phyloP scores from a whole-genome alignment of 2,797 vertebrate genomes.

The Acipenser transmontanus region DNA sequence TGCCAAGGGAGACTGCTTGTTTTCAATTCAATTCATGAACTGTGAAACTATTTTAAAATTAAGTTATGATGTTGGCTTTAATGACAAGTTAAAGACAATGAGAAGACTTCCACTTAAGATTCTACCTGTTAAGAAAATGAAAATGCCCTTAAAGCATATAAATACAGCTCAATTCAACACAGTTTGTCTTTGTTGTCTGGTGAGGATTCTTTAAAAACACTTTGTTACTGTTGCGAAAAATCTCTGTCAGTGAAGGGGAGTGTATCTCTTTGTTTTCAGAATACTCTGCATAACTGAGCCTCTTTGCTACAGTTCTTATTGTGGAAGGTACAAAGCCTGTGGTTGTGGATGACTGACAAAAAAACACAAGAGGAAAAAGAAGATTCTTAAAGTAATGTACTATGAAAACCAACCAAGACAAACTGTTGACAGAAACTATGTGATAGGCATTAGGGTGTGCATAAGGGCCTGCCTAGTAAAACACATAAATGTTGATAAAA shows the following conservation, averaged over 20 bases:
- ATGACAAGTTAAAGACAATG: too few relatives aligned
- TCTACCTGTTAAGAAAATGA: too few relatives aligned
- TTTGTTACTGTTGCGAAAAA: slow-evolving; percentile 53
- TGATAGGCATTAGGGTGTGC: slow-evolving; percentile 4
- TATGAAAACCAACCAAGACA: slow-evolving; percentile 3
- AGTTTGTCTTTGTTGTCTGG: slow-evolving; percentile 47
- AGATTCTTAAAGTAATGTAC: slow-evolving; percentile 11
- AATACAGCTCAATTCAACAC: too few relatives aligned
- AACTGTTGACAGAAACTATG: slow-evolving; percentile 9
- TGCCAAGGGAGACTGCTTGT: too few relatives aligned
- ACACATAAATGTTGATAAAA: too few relatives aligned
- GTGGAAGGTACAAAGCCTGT: slow-evolving; percentile 18
- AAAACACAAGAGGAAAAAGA: not conserved
- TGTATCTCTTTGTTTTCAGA: slow-evolving; percentile 40
- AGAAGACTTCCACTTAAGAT: too few relatives aligned
- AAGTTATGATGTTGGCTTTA: too few relatives aligned
- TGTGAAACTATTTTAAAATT: too few relatives aligned
- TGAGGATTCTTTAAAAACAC: slow-evolving; percentile 30
- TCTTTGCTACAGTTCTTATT: slow-evolving; percentile 25
- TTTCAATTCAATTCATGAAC: too few relatives aligned
- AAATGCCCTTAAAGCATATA: too few relatives aligned
- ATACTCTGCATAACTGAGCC: slow-evolving; percentile 37
- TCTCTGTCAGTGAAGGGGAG: slow-evolving; percentile 47
- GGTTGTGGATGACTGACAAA: slow-evolving; percentile 12
- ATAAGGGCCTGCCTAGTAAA: not conserved